Conservation (phyloP, 2,888 invertebrate species). For the Drosophila limbata region DNA sequence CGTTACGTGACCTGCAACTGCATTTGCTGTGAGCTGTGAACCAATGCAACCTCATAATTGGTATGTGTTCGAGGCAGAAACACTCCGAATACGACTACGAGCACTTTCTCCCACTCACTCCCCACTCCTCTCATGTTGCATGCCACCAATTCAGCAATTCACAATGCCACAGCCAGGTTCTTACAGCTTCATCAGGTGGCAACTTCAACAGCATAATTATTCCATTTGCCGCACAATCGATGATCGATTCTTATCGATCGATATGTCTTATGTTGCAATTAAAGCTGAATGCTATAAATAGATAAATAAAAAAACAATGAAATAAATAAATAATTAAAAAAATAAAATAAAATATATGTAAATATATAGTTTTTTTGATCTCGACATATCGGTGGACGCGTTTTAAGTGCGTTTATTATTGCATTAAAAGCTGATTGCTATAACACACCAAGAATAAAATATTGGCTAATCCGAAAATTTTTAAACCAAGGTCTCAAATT, state of each 20-base stretch:
- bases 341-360: no score
- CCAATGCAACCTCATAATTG: slow-evolving; percentile 63
- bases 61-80: slow-evolving; percentile 43
- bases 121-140: slow-evolving; percentile 1
- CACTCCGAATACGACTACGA: slow-evolving; percentile 18
- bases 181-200: background rate
- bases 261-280: background rate
- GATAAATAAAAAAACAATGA: no score
- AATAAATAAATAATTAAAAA: background rate
- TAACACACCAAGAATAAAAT: no score
- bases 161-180: slow-evolving; percentile 5
- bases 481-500: no score
- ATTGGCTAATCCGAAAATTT: no score
- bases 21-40: slow-evolving; percentile 28
- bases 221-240: background rate
- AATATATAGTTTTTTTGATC: no score
- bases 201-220: background rate
- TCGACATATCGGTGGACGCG: no score
- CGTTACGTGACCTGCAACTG: slow-evolving; percentile 71
- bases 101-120: slow-evolving; percentile 1
- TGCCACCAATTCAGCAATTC: background rate
- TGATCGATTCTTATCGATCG: background rate
- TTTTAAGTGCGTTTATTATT: no score
- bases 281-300: slow-evolving; percentile 19
- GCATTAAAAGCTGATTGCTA: no score